Evolutionary conservation across 2,113 vertebrate genomes (phyloP), one percentile per base, ranked within the genome.

Genomic region (Geococcyx californianus): DNA sequence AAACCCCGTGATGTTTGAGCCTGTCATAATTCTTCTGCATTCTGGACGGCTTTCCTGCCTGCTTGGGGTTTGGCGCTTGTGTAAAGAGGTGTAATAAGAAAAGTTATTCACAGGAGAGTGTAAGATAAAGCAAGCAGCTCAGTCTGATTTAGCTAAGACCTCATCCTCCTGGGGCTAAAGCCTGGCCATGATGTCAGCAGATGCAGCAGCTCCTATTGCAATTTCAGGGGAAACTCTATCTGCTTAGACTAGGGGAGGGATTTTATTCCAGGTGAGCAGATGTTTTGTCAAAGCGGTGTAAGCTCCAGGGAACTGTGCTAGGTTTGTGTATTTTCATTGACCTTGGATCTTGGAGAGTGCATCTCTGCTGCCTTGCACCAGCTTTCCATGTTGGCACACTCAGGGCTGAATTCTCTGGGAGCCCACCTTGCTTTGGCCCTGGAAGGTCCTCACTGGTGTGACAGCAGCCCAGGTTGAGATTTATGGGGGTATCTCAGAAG

Each of bases 91-190:
- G 94, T 45, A 72, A 78, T 34, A 45, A 64, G 88, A 81, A 93
- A 93, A 94, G 90, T 83, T 88, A 84, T 14, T 87, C 88, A 64
- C 80, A 64, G 73, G 76, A 86, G 93, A 96, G 31, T 16, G 25
- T 60, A 54, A 90, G 90, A 92, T 56, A 93, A 93, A 93, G 90
- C 92, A 95, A 85, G 86, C 88, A 96, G 86, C 92, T 84, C 87
- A 34, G 89, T 6, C 82, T 81, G 47, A 60, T 75, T 78, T 42
- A 81, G 76, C 29, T 4, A 84, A 80, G 49, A 88, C 82, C 62
- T 87, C 83, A 51, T 52, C 33, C 94, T 92, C 94, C 60, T 82
- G 93, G 80, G 95, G 76, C 92, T 42, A 36, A 58, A 84, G 92
- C 66, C 60, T 77, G 88, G 64, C 72, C 60, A 17, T 11, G 68